Evolutionary conservation across 2,888 invertebrate species (phyloP), one percentile per base, ranked within the genome.

Genomic region (Oscheius onirici): DNA sequence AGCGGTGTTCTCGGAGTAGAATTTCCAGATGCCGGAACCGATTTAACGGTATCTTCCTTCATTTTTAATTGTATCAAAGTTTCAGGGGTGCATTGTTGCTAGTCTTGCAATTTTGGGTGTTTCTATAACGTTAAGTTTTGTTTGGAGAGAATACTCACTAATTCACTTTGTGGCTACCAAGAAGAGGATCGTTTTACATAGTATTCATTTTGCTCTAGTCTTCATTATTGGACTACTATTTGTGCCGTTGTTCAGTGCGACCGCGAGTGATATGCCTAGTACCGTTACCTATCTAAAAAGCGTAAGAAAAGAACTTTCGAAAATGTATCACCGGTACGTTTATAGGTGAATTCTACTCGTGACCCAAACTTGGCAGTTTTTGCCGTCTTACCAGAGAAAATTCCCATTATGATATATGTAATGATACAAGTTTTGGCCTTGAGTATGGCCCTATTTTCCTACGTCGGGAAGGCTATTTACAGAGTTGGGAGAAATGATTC

Each of bases 101-200:
- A 17, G 40, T n/a, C n/a, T 58, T 17, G n/a, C 41, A 41, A 17
- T 58, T 2, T 40, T 58, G 1, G 41, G 34, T 34, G 5, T 34
- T 34, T 34, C 34, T 34, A 34, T 34, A 34, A 34, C 34, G 8
- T 34, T 20, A 20, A 58, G 58, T n/a, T 58, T 58, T n/a, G 43
- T 58, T 20, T 58, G 41, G 40, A 11, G 58, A 41, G 58, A 58
- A 58, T 43, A 58, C 22, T 41, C 58, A 15, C 15, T 58, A 17
- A 58, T 58, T 58, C 41, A 13, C 5, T 43, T 58, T 41, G 41
- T 34, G 34, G 34, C 34, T 8, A 34, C 34, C 3, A 34, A 34
- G 8, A 34, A 34, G 8, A 3, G 34, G 8, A 34, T 51, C 2
- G 8, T 20, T 20, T 15, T 51, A 20, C n/a, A 51, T 51, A 11